These are phyloP conservation scores for Drosophila mercatorum DNA, from an alignment of 2,888 invertebrate genomes.

Conservation along the genomic window DNA sequence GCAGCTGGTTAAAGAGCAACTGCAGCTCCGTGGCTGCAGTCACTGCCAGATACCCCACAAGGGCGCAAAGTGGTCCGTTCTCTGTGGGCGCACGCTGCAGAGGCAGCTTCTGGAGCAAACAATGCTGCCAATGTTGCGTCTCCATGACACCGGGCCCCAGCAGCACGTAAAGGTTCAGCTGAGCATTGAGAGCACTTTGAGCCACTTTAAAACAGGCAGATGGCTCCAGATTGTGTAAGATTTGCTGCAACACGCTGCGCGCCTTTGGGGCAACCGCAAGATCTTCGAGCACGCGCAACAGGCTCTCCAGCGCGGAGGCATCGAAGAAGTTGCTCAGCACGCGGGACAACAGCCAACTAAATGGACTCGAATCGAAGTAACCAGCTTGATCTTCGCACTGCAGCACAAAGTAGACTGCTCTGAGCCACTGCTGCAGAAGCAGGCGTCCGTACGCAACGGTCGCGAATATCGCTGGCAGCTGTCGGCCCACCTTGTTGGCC, in stretches of 20 bases:
- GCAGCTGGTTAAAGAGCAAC: conserved; percentile 86
- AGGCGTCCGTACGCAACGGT: conserved; percentile 87
- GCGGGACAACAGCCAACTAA: conserved; percentile 87
- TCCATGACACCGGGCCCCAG: conserved; percentile 85
- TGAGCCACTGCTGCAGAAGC: conserved; percentile 87
- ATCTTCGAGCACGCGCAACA: conserved; percentile 86
- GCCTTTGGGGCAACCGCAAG: conserved; percentile 56
- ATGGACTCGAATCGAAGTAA: conserved; percentile 74
- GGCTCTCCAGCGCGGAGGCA: conserved; percentile 84
- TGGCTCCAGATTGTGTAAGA: conserved; percentile 86
- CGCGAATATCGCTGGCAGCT: conserved; percentile 87
- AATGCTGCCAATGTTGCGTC: conserved; percentile 88
- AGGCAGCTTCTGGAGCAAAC: conserved; percentile 87
- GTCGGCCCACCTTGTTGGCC: conserved; percentile 88
- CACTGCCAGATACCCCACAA: conserved; percentile 87
- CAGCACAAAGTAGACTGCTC: conserved; percentile 87
- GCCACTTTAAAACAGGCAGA: conserved; percentile 85
- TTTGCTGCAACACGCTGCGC: conserved; percentile 76
- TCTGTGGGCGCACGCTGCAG: conserved; percentile 86
- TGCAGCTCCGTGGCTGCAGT: conserved; percentile 73
- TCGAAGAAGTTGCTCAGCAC: conserved; percentile 86
- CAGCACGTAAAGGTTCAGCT: conserved; percentile 83
- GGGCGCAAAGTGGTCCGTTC: conserved; percentile 86
- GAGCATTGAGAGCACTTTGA: conserved; percentile 86
- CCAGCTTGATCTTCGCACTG: conserved; percentile 61